Base-by-base conservation (phyloP, 2,113 vertebrate species). In the Triplophysa rosa region DNA sequence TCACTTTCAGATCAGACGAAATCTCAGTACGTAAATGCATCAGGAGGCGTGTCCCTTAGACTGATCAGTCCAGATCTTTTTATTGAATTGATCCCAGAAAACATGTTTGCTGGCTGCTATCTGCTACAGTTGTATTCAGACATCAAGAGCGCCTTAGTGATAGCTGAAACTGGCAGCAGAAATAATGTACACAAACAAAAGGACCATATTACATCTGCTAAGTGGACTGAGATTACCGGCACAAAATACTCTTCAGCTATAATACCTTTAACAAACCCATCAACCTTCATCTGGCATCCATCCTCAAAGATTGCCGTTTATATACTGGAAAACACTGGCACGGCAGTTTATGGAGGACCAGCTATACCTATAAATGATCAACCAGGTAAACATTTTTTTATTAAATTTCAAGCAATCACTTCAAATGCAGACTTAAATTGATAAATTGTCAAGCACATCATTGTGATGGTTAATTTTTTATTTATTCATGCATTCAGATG, bases 91-190 rank as follows among this genome's bases (percentile, higher is more conserved):
- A 54, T 85, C 58, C 83, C 86, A 8, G 29, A 12, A 14, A 70
- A 23, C 54, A 64, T 29, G 49, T 92, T 92, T 0, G 86, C 74
- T 10, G 17, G 80, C 54, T 92, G 91, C 24, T 92, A 58, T 12
- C 17, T 87, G 0, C 11, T 92, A 13, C 63, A 19, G 21, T 0
- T 8, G 1, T 0, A 84, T 2, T 0, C 0, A 0, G 0, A 1
- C 0, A 0, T 10, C 45, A 42, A 45, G 0, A 79, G 42, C 0
- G 84, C 67, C 0, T 14, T 91, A 13, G 64, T 94, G 1, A 47
- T 93, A 14, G 86, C 83, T 8, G 65, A 70, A 24, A 83, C 80
- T 0, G 3, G 33, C 0, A 0, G 24, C 21, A 85, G 2, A 0
- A 16, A n/a, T 0, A 64, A 83, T 0, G n/a, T 91, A 56, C 59